phyloP scores from a whole-genome alignment of 2,113 vertebrate genomes.

The Urocitellus parryii region DNA sequence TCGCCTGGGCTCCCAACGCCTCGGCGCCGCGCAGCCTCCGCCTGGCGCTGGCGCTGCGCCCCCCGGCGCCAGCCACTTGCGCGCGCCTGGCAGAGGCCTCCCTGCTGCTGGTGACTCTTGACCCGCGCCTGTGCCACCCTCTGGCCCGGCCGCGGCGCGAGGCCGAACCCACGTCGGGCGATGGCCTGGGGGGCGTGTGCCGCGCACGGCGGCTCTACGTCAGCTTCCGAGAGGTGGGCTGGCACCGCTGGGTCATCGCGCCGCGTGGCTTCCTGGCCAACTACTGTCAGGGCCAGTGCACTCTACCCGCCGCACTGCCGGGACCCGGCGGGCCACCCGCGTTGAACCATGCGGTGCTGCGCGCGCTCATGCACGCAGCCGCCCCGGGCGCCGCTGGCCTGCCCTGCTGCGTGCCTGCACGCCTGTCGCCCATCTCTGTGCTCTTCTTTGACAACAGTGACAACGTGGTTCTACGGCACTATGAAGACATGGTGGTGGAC shows the following conservation, averaged over 20 bases:
- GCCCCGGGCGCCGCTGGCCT: constrained; percentile 89
- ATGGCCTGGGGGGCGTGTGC: constrained; percentile 88
- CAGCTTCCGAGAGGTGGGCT: constrained; percentile 96
- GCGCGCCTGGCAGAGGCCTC: constrained; percentile 78
- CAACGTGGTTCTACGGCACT: constrained; percentile 96
- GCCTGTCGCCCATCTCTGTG: constrained; percentile 96
- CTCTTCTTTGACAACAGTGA: constrained; percentile 97
- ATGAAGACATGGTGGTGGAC: constrained; percentile 98
- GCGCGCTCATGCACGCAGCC: constrained; percentile 94
- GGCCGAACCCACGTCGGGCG: constrained; percentile 57
- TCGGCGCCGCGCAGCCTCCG: constrained; percentile 83
- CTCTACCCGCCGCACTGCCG: constrained; percentile 89
- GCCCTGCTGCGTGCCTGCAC: constrained; percentile 95
- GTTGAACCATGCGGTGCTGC: constrained; percentile 96
- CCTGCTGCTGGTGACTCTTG: constrained; percentile 91
- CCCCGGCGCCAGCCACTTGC: accelerated
- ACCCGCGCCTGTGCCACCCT: constrained; percentile 87
- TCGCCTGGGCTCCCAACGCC: constrained; percentile 21
- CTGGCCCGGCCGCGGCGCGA: constrained; percentile 80
- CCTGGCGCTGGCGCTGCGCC: constrained; percentile 87
- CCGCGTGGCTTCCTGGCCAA: constrained; percentile 97
- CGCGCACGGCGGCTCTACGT: constrained; percentile 93
- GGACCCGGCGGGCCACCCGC: constrained; percentile 91
- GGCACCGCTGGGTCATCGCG: constrained; percentile 98
- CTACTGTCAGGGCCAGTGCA: constrained; percentile 95